These are phyloP conservation scores for Plebejus melissa DNA, from an alignment of 2,888 invertebrate genomes.

Conservation along the genomic window DNA sequence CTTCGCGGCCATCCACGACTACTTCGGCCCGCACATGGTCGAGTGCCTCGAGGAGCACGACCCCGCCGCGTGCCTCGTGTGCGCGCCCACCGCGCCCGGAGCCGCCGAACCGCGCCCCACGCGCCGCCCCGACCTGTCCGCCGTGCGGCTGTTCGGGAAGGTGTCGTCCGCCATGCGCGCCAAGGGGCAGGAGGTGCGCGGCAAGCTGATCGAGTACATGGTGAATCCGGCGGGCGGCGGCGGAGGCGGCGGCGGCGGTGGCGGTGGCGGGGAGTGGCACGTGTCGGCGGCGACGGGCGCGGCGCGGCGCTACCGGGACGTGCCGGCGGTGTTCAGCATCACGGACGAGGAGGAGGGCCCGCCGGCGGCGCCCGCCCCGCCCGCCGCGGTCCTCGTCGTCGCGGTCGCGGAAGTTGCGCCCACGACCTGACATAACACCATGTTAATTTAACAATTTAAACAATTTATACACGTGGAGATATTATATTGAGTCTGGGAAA, in stretches of 20 bases:
- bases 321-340: constrained; percentile 95
- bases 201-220: constrained; percentile 94
- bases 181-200: constrained; percentile 95
- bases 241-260: constrained; percentile 84
- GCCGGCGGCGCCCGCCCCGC: constrained; percentile 47
- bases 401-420: too few species aligned
- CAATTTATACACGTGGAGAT: too few species aligned
- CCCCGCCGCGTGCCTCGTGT: constrained; percentile 88
- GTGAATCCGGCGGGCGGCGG: constrained; percentile 90
- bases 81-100: constrained; percentile 79
- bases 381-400: too few species aligned
- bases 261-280: constrained; percentile 84
- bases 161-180: constrained; percentile 92
- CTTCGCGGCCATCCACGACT: constrained; percentile 90
- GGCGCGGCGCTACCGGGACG: constrained; percentile 93
- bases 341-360: constrained; percentile 86
- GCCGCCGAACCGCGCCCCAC: constrained; percentile 84
- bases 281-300: constrained; percentile 88
- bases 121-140: constrained; percentile 62
- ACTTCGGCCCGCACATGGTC: constrained; percentile 88
- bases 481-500: too few species aligned
- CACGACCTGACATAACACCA: too few species aligned
- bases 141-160: constrained; percentile 88
- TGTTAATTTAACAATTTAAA: too few species aligned
- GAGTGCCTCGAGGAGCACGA: constrained; percentile 93